Evolutionary conservation across 2,113 vertebrate species (phyloP), one percentile per base, ranked within the genome.

Genomic region (Anoura caudifer): DNA sequence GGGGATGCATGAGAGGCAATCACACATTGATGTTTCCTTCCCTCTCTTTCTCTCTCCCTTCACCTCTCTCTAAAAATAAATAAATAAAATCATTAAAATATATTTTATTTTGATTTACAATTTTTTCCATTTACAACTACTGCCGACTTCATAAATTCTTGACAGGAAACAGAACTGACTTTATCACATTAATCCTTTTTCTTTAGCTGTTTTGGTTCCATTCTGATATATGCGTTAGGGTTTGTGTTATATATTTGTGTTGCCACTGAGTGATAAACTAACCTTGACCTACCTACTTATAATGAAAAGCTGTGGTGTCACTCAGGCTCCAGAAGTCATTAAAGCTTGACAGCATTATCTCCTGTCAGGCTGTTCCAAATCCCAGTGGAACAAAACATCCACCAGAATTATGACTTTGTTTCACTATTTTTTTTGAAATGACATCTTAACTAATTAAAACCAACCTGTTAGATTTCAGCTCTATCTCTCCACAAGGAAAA

Each of bases 211-310:
- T 24, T 41, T 86, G 3, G 85, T 95, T 94, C 70, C 77, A 47
- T 13, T 73, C 41, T 94, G 83, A 70, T 1, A 1, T 33, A 9
- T 17, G 11, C 88, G 5, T 54, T 93, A 31, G 45, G 76, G 5
- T 20, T 7, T 52, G 13, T 22, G 28, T 9, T 70, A 31, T 45
- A 15, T 41, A 79, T 22, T 73, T 80, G 22, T 75, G 26, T 38
- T 90, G 59, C 43, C 54, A 76, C 43, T 72, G 69, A 96, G 70
- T 56, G 86, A 80, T 79, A 96, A 85, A 50, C 76, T 97, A 95
- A 97, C 95, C 96, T 98, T 97, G 95, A 97, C 97, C 97, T 96
- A 97, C 97, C 97, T 96, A 92, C 75, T 96, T 97, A 79, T 56
- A 96, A 93, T 96, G 94, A 96, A 95, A 94, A 76, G 72, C 43